These are phyloP conservation scores for Oreocharis arfaki DNA, from an alignment of 2,113 vertebrate genomes.

Conservation along the genomic window DNA sequence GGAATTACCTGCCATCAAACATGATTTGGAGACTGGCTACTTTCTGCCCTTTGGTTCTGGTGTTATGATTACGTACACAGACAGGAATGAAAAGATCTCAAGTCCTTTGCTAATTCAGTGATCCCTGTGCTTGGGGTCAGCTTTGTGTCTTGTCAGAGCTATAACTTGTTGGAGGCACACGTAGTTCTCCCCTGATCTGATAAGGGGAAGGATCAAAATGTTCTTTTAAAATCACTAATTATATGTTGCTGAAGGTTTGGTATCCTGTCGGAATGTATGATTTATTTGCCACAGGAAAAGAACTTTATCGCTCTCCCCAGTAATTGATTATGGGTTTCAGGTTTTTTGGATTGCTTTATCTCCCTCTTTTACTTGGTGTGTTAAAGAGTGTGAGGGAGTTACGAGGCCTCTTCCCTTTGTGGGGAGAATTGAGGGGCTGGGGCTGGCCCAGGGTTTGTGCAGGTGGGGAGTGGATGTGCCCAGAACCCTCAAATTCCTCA, in stretches of 20 bases:
- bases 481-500: not conserved
- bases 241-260: not conserved
- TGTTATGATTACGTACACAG: not conserved
- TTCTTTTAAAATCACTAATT: not conserved
- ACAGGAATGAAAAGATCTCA: not conserved
- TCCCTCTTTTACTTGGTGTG: not conserved
- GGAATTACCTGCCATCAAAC: not conserved
- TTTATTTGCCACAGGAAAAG: not conserved
- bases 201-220: not conserved
- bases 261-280: not conserved
- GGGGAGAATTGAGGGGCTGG: not conserved
- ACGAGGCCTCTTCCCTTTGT: not conserved
- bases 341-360: not conserved
- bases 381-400: not conserved
- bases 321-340: not conserved
- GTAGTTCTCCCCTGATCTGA: not conserved
- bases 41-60: not conserved
- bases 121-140: not conserved
- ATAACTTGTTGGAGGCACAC: accelerated
- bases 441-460: not conserved
- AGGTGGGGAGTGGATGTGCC: not conserved
- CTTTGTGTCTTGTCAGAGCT: not conserved
- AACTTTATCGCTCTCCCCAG: not conserved
- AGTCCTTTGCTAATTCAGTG: not conserved
- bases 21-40: not conserved